These are phyloP conservation scores for Dorcus parallelipipedus DNA, from an alignment of 2,888 invertebrate species.

Conservation along the genomic window DNA sequence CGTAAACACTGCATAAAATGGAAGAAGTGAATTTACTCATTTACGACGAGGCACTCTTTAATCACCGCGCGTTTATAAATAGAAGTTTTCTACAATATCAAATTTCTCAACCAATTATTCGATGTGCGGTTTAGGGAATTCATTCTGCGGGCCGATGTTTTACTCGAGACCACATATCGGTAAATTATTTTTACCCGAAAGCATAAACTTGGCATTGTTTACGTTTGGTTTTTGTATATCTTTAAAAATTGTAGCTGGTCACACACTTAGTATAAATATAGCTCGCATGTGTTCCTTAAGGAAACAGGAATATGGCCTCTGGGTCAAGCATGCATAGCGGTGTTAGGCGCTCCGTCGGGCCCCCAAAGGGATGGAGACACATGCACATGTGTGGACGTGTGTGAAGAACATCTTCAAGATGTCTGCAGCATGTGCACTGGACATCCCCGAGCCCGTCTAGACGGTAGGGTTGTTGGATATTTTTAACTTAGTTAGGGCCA, in stretches of 20 bases:
- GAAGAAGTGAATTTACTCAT: no score
- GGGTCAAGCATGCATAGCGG: conserved; percentile 17
- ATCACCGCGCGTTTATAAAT: no score
- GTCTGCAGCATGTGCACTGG: conserved; percentile 28
- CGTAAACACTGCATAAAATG: no score
- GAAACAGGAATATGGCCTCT: conserved; percentile 16
- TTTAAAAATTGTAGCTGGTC: conserved; percentile 38
- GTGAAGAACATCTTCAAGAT: conserved; percentile 45
- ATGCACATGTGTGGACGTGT: conserved; percentile 43
- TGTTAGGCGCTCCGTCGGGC: conserved; percentile 5
- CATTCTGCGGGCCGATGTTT: no score
- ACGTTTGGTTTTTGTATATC: conserved; percentile 34
- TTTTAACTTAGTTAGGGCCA: conserved; percentile 30
- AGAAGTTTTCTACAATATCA: no score
- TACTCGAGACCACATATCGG: neutral
- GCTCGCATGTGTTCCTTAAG: conserved; percentile 33
- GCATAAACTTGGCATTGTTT: conserved; percentile 29
- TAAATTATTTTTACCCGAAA: conserved; percentile 15
- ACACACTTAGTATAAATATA: conserved; percentile 39
- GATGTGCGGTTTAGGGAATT: no score
- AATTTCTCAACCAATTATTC: no score
- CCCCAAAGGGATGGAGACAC: conserved; percentile 28
- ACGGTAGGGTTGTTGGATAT: conserved; percentile 40
- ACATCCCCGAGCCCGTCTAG: conserved; percentile 23
- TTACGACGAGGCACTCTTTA: no score